Base-by-base conservation (phyloP, 2,888 invertebrate genomes). In the Seira sanloemensis region DNA sequence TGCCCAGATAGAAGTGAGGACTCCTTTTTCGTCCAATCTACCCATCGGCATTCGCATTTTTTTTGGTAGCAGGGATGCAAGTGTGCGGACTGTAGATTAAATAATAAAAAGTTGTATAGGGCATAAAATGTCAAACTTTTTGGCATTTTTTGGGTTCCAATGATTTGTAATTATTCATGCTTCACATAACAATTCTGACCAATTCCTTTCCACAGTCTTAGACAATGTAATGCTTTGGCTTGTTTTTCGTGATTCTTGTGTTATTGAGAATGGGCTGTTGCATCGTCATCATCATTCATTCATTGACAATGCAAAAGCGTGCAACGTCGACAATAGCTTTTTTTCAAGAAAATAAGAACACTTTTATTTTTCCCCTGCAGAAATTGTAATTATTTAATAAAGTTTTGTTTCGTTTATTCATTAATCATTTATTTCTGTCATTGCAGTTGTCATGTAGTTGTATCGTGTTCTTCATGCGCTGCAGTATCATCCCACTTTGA, bases 361-460 rank as follows among this genome's bases (percentile, higher is more conserved):
- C n/a, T 58, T 5, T 5, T 58, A 58, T 58, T 58, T 58, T 58
- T 58, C n/a, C 58, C n/a, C n/a, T 16, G 21, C 62, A 21, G 21
- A 62, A 62, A 1, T 62, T 21, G 62, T 62, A 62, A 62, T 62
- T 62, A 62, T 62, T 62, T 23, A 62, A 62, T 62, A 12, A 62
- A 62, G 21, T 62, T 62, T 62, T 12, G 37, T 12, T 37, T 50
- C 62, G 12, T 21, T 62, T 23, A 19, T 62, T 62, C 62, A 62
- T 62, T 62, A 62, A 62, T 62, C 62, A 62, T 62, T 62, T 62
- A 62, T 62, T 62, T 62, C 62, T 62, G 62, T 62, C 62, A 62
- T 62, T 62, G 62, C 21, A 1, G 62, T 23, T 62, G 62, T 62
- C 62, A 62, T 62, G 21, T 62, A n/a, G n/a, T n/a, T 23, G 2